Evolutionary conservation across 2,113 vertebrate genomes (phyloP), one percentile per base, ranked within the genome.

Genomic region (Cromileptes altivelis): DNA sequence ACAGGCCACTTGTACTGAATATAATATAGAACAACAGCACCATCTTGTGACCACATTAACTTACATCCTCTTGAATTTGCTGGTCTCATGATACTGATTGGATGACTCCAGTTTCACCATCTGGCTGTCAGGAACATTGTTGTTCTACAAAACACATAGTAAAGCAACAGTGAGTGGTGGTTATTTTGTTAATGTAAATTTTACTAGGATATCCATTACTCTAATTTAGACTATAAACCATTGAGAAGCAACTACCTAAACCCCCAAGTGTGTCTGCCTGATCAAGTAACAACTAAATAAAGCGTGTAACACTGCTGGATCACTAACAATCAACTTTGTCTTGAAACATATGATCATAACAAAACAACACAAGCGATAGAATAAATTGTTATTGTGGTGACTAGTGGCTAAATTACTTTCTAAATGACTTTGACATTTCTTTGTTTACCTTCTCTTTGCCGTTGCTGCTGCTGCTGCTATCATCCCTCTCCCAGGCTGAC

Each of bases 401-500:
- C 40, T 50, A 13, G 23, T 80, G 60, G 47, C 25, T 58, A 42
- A 69, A 76, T 80, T 10, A 75, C 33, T 61, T 62, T 67, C 13
- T 64, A 52, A 79, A 75, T 67, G 57, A 78, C 75, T 81, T 55
- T 21, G 55, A 12, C 45, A 81, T 90, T 86, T 84, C 60, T 81
- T 45, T 82, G 88, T 91, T 93, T 89, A 96, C 95, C 95, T 94
- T 92, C 61, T 94, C 85, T 77, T 88, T 88, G 73, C 53, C 65
- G 79, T 70, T 61, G 77, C 45, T 80, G 71, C 75, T 61, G 77
- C 45, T 80, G 71, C 75, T 82, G 85, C 63, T 78, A 56, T 86
- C 83, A 55, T 84, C 85, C 79, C 91, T 88, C 74, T 95, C 92
- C 94, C 88, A 90, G 68, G 89, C 25, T 42, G 89, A 88, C 90